Evolutionary conservation across 2,797 vertebrate genomes (phyloP).

Genomic region (Myiotriccus ornatus): DNA sequence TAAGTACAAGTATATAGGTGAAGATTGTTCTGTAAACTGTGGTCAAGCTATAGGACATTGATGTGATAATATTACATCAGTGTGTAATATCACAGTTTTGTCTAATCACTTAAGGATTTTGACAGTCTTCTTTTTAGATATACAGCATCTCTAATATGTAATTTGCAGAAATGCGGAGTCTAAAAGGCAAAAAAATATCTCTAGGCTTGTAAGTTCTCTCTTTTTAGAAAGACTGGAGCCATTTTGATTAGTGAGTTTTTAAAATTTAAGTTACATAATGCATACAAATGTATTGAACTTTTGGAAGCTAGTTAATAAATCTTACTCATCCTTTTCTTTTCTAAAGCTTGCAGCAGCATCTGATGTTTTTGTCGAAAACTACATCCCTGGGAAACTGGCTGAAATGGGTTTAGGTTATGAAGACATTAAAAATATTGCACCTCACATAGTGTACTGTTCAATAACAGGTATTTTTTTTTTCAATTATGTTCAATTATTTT

Average conservation of each 20-base stretch:
- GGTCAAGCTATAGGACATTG: background rate
- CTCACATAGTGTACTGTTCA: conserved; percentile 89
- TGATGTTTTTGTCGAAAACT: conserved; percentile 94
- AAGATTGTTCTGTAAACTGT: background rate
- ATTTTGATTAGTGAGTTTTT: conserved; percentile 12
- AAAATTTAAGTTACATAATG: background rate
- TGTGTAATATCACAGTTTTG: background rate
- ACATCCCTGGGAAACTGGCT: conserved; percentile 87
- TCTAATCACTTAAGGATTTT: background rate
- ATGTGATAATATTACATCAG: background rate
- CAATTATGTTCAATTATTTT: background rate
- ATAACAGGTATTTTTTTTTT: conserved; percentile 85
- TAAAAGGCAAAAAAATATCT: background rate
- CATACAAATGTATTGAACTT: background rate
- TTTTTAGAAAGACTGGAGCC: background rate
- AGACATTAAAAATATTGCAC: conserved; percentile 81
- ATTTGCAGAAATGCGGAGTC: background rate
- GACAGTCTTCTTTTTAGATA: background rate
- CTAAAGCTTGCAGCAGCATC: conserved; percentile 85
- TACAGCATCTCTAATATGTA: background rate
- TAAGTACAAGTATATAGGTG: background rate
- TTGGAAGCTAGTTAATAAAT: background rate
- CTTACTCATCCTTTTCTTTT: conserved; percentile 39
- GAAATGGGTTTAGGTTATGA: conserved; percentile 87
- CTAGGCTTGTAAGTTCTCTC: background rate